These are phyloP conservation scores for Trichopoda pennipes DNA, from an alignment of 2,888 invertebrate genomes.

Conservation along the genomic window DNA sequence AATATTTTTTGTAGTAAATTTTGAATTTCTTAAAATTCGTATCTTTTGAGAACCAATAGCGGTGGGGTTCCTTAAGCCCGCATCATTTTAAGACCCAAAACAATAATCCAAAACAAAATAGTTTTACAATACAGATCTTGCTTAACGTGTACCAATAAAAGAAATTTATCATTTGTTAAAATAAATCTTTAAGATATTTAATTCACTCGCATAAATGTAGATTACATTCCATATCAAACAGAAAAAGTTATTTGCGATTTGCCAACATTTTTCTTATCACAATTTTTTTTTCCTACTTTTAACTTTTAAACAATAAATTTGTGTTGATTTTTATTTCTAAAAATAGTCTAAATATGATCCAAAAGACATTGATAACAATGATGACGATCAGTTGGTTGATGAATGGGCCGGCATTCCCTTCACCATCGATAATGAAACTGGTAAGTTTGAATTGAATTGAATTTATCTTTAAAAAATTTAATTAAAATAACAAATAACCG, in stretches of 20 bases:
- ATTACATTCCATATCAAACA: not conserved
- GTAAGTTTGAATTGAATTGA: conserved; percentile 82
- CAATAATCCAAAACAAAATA: too few species aligned
- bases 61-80: too few species aligned
- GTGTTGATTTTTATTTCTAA: not conserved
- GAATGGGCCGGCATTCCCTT: conserved; percentile 92
- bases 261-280: not conserved
- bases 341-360: conserved; percentile 70
- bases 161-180: too few species aligned
- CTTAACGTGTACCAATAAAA: too few species aligned
- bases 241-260: not conserved
- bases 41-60: too few species aligned
- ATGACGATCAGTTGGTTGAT: conserved; percentile 82
- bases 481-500: not conserved
- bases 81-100: too few species aligned
- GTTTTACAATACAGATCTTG: too few species aligned
- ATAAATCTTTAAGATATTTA: too few species aligned
- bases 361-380: conserved; percentile 72
- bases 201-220: too few species aligned
- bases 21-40: too few species aligned
- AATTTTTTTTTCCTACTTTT: not conserved
- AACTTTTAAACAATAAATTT: not conserved
- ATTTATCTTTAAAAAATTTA: not conserved
- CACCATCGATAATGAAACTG: conserved; percentile 93
- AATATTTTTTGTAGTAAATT: too few species aligned